Base-by-base conservation (phyloP, 2,797 vertebrate species). In the Gorsachius magnificus region DNA sequence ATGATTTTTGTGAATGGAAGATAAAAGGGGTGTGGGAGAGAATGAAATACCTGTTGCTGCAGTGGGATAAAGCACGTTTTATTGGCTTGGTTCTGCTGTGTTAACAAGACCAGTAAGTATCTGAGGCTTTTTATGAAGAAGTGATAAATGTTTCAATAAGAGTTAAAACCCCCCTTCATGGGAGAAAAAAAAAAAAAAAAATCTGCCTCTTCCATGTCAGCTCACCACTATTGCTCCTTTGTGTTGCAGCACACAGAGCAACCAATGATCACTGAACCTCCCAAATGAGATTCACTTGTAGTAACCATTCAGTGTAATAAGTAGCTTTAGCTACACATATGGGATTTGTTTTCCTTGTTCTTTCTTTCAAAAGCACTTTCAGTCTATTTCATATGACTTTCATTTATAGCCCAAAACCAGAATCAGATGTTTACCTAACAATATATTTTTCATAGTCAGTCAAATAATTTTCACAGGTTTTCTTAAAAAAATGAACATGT, bases 121-220 rank as follows among this genome's bases (percentile, higher is more conserved):
- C 17, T 57, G 22, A 53, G 7, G 11, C 5, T 77, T 50, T 69
- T 91, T 60, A 33, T 46, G 41, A 41, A 41, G 41, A 43, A 43
- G 41, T 43, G 41, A 43, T 43, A 43, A 43, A 43, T 43, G 41
- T 43, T 43, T 43, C 41, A 43, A 16, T 43, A 43, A 43, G 16
- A 71, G 0, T 29, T 80, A 92, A 46, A 92, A 35, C 3, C 15
- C 1, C 5, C 5, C 11, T 8, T 4, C 1, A 1, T 11, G 24
- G 10, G 48, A 29, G 38, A 35, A 38, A 1, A 63, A 35, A 48
- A 33, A 38, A 1, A 57, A 41, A 1, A 51, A 9, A 53, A 17
- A 48, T 50, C 25, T n/a, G 4, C 61, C 13, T 63, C 2, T 56
- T 81, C 15, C 3, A 2, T 64, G 11, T 33, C 22, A 61, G 5